Base-by-base conservation (phyloP, 30 jellyfish, hydroid and myxozoan species). In the Aurelia sp. region DNA sequence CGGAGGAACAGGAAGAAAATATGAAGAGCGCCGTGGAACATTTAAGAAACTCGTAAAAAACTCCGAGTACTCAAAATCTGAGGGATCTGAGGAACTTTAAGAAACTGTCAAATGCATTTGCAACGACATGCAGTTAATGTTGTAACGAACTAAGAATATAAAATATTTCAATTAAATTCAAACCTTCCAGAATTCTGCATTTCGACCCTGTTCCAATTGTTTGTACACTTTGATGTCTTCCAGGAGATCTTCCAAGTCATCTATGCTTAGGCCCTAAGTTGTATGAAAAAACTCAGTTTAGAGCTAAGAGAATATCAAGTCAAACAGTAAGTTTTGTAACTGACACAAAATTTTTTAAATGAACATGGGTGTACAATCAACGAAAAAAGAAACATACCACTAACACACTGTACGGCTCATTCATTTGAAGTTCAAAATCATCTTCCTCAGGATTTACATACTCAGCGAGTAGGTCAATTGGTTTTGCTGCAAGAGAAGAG, bases 401-500 rank as follows among this genome's bases (percentile, higher is more conserved):
- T 3, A 96, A 82, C 0, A 97, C 98, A 73, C 97, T 86, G 73
- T 90, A 89, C 58, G 99, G 99, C 77, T 96, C 99, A 77, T 96
- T 97, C 97, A 96, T 87, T 82, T 96, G 99, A 19, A 96, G 84
- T 52, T 96, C 99, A 30, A 96, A 73, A 33, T 96, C 98, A 16
- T 96, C 99, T 57, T 90, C 97, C 21, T 81, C 90, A 10, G 99
- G 99, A 60, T 96, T 96, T 6, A 96, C 96, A 86, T 96, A 96
- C 18, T 96, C 99, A 13, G 99, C 99, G 58, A 96, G 80, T 57
- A 96, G 59, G 72, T 96, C 99, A 40, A 96, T 96, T 21, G 99
- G 99, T 76, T 96, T 96, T 44, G 99, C 99, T 74, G 50, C 33
- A 8, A 38, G 19, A 44, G 15, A 7, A 44, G 7, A 8, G 55